Evolutionary conservation across 1,140 invertebrate species (phyloP), one percentile per base, ranked within the genome.

Genomic region (Zaprionus africanus): DNA sequence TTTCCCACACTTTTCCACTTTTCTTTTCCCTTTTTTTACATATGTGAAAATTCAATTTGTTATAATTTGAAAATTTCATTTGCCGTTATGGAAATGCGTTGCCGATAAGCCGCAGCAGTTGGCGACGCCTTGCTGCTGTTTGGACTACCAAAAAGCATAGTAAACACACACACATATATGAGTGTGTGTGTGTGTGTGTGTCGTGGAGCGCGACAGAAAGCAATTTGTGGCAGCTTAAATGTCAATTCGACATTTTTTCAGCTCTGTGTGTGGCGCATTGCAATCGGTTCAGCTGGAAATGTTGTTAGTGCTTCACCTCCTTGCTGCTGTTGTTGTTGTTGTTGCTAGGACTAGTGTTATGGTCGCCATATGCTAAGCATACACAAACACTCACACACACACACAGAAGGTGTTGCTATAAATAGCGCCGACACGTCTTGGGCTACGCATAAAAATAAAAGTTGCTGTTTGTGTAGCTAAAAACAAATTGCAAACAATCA

Each of bases 401-500:
- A 4, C 17, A 24, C 1, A 51, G 7, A 69, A 74, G 70, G 61
- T 63, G 61, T 24, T 46, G 67, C 78, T 87, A 88, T 87, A 84
- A 87, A 87, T 88, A 87, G 83, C 67, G 4, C 43, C 46, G 69
- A 78, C 82, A 86, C 83, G 83, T 86, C 69, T 80, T 64, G 69
- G 68, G 53, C 46, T 34, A 38, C 57, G 43, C 77, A 87, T 83
- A 88, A 84, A 87, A 88, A 72, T 76, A 81, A 88, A 81, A 78
- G n/a, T 46, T 88, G 81, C 69, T 78, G 80, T 87, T 88, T 78
- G 73, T 79, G 62, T 84, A 88, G 81, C 84, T 83, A 76, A 79
- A 88, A 90, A 88, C 84, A 88, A 88, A 88, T 88, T 88, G 84
- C 84, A 88, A 88, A 90, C 84, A 90, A 88, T 84, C 81, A 88